Percentiles rank a stretch among this genome's conserved stretches.
phyloP scores from a whole-genome alignment of 37 sponge, comb jelly and placozoan species.

The Spongilla lacustris region DNA sequence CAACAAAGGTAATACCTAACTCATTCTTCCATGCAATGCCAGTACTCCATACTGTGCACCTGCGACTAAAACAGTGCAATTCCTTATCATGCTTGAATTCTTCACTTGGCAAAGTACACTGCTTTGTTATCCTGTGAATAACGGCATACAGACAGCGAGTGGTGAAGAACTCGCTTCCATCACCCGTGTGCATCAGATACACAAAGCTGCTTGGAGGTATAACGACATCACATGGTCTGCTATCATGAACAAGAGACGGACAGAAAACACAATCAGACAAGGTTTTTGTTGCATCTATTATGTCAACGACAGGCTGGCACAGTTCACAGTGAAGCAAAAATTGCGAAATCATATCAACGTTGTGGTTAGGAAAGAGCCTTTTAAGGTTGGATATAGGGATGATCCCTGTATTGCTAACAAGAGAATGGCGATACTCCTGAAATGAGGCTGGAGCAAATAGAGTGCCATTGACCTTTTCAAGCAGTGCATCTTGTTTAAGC shows the following conservation, averaged over 20 bases:
- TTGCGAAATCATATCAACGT: constrained; percentile 9
- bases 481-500: constrained; percentile 11
- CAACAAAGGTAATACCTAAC: constrained; percentile 4
- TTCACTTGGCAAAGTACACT: constrained; percentile 1
- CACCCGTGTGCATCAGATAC: background rate
- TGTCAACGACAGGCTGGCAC: constrained; percentile 10
- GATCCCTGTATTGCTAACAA: constrained; percentile 12
- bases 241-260: constrained; percentile 10
- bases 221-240: background rate
- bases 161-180: background rate
- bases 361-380: constrained; percentile 4
- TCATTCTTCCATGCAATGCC: constrained; percentile 22
- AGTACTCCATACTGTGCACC: constrained; percentile 27
- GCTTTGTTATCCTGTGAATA: constrained; percentile 19
- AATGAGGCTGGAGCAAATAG: constrained; percentile 34
- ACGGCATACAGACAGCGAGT: constrained; percentile 35
- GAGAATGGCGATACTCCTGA: background rate
- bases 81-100: background rate
- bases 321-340: constrained; percentile 23
- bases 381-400: constrained; percentile 6
- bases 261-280: constrained; percentile 17
- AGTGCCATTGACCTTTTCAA: constrained; percentile 5
- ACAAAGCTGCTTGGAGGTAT: background rate
- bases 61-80: background rate
- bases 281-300: background rate